phyloP scores from a whole-genome alignment of 1,140 invertebrate species.

The Drosophila punjabiensis region DNA sequence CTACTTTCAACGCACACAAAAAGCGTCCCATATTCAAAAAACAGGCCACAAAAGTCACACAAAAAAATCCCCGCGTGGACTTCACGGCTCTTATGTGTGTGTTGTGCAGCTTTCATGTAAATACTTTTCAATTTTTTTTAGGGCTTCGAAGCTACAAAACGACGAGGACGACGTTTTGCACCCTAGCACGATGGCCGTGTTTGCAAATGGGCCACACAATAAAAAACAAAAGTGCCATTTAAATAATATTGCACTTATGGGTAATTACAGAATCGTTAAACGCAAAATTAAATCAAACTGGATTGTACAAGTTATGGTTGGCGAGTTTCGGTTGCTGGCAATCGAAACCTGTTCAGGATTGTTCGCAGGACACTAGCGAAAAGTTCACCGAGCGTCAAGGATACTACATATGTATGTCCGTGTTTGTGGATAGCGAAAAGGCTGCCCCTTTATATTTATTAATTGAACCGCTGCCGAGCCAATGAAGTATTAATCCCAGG shows the following conservation, averaged over 20 bases:
- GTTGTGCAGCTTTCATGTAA: constrained; percentile 64
- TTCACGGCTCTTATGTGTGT: constrained; percentile 29
- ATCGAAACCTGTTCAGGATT: constrained; percentile 42
- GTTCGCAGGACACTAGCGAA: neutral
- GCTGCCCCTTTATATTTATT: constrained; percentile 13
- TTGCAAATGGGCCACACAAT: constrained; percentile 51
- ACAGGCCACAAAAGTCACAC: constrained; percentile 52
- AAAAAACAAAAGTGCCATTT: constrained; percentile 68
- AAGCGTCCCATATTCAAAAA: constrained; percentile 44
- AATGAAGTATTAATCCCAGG: constrained; percentile 30
- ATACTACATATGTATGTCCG: constrained; percentile 1
- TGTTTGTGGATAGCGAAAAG: constrained; percentile 3
- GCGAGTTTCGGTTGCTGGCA: constrained; percentile 36
- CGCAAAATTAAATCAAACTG: constrained; percentile 48
- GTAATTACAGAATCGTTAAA: constrained; percentile 82
- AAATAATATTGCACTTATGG: constrained; percentile 76
- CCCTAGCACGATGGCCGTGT: constrained; percentile 4
- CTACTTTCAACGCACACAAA: constrained; percentile 41
- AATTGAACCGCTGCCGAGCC: constrained; percentile 23
- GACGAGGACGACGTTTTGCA: constrained; percentile 17
- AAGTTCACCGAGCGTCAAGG: constrained; percentile 8
- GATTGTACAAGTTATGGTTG: constrained; percentile 56
- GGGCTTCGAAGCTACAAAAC: constrained; percentile 49
- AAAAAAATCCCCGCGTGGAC: constrained; percentile 34
- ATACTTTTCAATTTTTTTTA: constrained; percentile 63